Percentiles rank a stretch among this genome's conserved stretches.
These are phyloP conservation scores for Forficula auricularia DNA, from an alignment of 1,140 invertebrate species.

Conservation along the genomic window DNA sequence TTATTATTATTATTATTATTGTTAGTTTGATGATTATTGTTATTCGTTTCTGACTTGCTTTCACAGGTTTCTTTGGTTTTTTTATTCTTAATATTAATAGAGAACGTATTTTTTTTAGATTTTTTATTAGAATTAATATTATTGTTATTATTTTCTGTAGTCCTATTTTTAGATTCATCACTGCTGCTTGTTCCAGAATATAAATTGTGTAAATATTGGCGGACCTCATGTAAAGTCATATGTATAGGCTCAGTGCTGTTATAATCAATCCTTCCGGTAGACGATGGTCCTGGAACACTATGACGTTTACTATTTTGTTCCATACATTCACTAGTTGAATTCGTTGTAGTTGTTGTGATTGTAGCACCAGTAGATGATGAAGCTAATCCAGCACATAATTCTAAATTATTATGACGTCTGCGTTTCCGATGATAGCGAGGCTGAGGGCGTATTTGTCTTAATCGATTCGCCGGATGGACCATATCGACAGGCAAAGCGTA, in stretches of 20 bases:
- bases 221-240: slow-evolving; percentile 69
- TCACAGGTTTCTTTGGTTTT: slow-evolving; percentile 39
- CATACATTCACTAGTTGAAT: not conserved
- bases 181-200: slow-evolving; percentile 44
- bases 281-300: slow-evolving; percentile 35
- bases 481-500: slow-evolving; percentile 69
- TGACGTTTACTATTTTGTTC: slow-evolving; percentile 25
- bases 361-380: not conserved
- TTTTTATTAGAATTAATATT: slow-evolving; percentile 17
- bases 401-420: slow-evolving; percentile 33
- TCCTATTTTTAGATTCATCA: slow-evolving; percentile 33
- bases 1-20: slow-evolving; percentile 7
- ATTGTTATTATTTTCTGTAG: slow-evolving; percentile 19
- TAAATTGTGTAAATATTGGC: slow-evolving; percentile 58
- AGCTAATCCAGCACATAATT: too few species aligned
- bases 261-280: slow-evolving; percentile 13
- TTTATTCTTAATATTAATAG: slow-evolving; percentile 41
- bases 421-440: slow-evolving; percentile 39
- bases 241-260: slow-evolving; percentile 47
- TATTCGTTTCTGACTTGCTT: slow-evolving; percentile 15
- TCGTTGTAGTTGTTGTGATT: not conserved
- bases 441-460: slow-evolving; percentile 28
- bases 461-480: slow-evolving; percentile 35
- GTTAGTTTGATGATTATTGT: slow-evolving; percentile 2
- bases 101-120: slow-evolving; percentile 38